These are phyloP conservation scores for Bubo blakistoni DNA, from an alignment of 2,113 vertebrate genomes.

Conservation along the genomic window DNA sequence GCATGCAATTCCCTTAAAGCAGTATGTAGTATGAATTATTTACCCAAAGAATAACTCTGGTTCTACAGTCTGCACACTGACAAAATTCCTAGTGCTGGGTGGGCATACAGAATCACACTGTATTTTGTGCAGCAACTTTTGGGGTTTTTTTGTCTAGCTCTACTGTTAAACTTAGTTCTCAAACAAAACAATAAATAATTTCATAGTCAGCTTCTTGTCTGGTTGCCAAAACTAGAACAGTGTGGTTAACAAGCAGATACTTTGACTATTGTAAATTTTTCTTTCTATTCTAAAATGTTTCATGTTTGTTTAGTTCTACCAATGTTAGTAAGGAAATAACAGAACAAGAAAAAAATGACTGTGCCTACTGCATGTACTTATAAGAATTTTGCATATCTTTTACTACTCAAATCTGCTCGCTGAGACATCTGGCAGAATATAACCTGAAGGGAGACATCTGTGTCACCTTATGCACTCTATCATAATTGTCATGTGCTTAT, in stretches of 20 bases:
- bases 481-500: background rate
- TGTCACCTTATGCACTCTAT: background rate
- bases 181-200: background rate
- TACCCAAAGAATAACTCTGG: background rate
- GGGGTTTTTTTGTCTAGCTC: background rate
- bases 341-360: background rate
- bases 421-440: background rate
- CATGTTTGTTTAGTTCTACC: background rate
- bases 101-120: background rate
- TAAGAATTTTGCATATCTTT: background rate
- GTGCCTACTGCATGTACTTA: background rate
- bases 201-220: background rate
- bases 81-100: background rate
- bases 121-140: background rate
- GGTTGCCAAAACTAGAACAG: background rate
- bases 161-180: background rate
- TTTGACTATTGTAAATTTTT: background rate
- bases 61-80: background rate
- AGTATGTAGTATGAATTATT: background rate
- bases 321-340: background rate
- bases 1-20: background rate
- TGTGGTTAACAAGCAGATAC: background rate
- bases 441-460: background rate
- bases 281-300: background rate
- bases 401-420: background rate